Base-by-base conservation (phyloP, 2,888 invertebrate species). In the Mythimna ferrago region DNA sequence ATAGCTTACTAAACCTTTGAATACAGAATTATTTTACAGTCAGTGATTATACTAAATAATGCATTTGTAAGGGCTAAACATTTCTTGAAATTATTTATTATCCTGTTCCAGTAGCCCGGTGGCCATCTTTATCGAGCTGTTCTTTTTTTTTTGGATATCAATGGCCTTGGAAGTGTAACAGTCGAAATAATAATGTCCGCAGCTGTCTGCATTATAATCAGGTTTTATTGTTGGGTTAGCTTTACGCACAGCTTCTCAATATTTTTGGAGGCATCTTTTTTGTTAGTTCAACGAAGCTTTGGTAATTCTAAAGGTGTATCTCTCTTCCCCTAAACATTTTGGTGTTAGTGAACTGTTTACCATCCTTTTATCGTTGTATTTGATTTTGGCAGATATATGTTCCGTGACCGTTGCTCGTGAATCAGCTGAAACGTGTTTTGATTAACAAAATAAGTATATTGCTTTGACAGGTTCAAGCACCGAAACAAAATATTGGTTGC, bases 161-260 rank as follows among this genome's bases (percentile, higher is more conserved):
- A 67, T 71, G 67, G 53, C 78, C 74, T 80, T 81, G 80, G 48
- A 77, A 76, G 56, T 70, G 32, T 80, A 77, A 76, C 77, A 66
- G 70, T n/a, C 68, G 54, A 75, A 78, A 74, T 72, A 73, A 87
- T 73, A 75, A 75, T 78, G 69, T 78, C 71, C 61, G 79, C 88
- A 85, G 85, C 86, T 86, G 85, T 76, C 73, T 32, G 66, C 54
- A 66, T 75, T 51, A 66, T 54, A 81, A 84, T 83, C 86, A 73
- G 69, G 73, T 80, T 83, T 79, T 77, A 81, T 83, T 78, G 80
- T 78, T 6, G 21, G 72, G 68, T 69, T 84, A 84, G 68, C 58
- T 65, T 58, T 53, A 62, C 53, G 44, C 41, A 38, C 38, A 84
- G 71, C 41, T 66, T 63, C 72, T 44, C 41, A 16, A 63, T 69